Base-by-base conservation (phyloP, 1,140 invertebrate species). In the Stegodyphus mimosarum region DNA sequence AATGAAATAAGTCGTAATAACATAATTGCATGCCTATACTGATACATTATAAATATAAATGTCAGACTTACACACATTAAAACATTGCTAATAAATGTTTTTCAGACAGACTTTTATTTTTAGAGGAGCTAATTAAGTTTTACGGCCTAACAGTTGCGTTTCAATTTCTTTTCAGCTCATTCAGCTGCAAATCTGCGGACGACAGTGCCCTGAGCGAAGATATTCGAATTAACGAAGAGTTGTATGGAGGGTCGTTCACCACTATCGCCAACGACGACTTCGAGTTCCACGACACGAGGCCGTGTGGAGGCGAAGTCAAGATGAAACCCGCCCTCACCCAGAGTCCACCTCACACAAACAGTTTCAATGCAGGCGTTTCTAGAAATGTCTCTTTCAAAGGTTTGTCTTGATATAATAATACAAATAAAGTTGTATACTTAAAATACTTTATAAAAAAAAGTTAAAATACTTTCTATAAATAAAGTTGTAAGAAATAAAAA, bases 181-280 rank as follows among this genome's bases (percentile, higher is more conserved):
- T 85, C 60, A 79, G 83, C 51, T 81, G 67, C 72, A 72, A 86
- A 89, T 89, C 71, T 91, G 91, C 52, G 92, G 91, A 87, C 72
- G 88, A 88, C 69, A 86, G 83, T 7, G 88, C 66, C 73, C 83
- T 88, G 17, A 87, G 87, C 33, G 87, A 88, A 15, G 87, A 88
- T 55, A 83, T 87, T 67, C 55, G 79, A 13, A 74, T 77, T 60
- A 81, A 77, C 15, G 73, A 78, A 48, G 80, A 83, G 6, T 6
- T 86, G n/a, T 81, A 77, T 18, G 87, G 84, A 18, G 87, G 89
- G 80, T 94, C 93, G 7, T 93, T 93, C 15, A 94, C 93, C 6
- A 94, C 93, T 0, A 92, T 93, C 53, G 93, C 93, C 11, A 94
- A 93, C 87, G 93, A 93, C 87, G 93, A 94, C 88, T 94, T 94